These are phyloP conservation scores for Nestor notabilis DNA, from an alignment of 2,113 vertebrate species.

Conservation along the genomic window DNA sequence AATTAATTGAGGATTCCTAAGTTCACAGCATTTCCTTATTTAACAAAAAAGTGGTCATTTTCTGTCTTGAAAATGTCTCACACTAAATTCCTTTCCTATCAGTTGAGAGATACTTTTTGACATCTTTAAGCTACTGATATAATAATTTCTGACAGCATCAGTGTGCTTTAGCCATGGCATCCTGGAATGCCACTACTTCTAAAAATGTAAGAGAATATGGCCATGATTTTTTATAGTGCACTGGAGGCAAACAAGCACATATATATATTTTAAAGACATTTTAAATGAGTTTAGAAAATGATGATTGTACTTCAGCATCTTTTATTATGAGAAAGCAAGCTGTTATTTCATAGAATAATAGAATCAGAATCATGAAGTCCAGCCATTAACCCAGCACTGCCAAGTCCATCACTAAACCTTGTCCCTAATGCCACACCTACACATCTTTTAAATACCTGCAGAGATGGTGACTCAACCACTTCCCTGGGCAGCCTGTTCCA, in stretches of 20 bases:
- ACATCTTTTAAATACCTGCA: neutral
- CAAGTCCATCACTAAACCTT: neutral
- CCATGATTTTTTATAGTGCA: neutral
- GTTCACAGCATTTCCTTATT: neutral
- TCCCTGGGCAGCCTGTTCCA: neutral
- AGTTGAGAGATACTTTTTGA: constrained; percentile 24
- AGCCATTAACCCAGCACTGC: neutral
- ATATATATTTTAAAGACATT: neutral
- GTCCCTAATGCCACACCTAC: neutral
- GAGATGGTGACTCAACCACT: neutral
- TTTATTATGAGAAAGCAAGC: neutral
- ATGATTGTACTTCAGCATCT: neutral
- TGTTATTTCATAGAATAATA: neutral
- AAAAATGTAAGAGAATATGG: neutral
- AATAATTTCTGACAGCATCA: constrained; percentile 33
- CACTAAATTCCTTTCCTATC: neutral
- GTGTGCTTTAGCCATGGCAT: neutral
- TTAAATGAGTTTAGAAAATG: neutral
- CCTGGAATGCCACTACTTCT: neutral
- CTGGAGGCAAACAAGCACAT: neutral
- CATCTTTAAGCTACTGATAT: neutral
- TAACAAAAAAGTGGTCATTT: neutral
- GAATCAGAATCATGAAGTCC: neutral
- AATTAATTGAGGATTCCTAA: neutral
- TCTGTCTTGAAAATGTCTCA: neutral